Evolutionary conservation across 1,140 invertebrate species (phyloP).

Genomic region (Drosophila aff.): DNA sequence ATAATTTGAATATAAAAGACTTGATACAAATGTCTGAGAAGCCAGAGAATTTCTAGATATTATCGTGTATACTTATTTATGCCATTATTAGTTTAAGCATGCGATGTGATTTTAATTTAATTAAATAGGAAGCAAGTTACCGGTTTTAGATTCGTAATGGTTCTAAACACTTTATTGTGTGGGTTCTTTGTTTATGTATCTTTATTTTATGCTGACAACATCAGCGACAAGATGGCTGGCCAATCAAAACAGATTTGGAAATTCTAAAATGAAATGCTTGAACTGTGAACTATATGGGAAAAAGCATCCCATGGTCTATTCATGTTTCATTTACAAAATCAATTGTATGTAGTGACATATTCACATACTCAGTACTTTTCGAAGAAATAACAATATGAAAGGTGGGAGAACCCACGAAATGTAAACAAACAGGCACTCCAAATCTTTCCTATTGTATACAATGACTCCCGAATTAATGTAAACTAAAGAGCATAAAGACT

Average conservation of each 20-base stretch:
- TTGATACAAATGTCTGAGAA: slow-evolving; percentile 59
- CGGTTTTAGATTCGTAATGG: slow-evolving; percentile 9
- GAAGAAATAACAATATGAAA: too few species aligned
- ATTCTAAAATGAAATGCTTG: neutral
- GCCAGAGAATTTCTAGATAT: slow-evolving; percentile 62
- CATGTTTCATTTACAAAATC: neutral
- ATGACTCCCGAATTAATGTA: too few species aligned
- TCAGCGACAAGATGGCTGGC: neutral
- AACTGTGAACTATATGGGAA: neutral
- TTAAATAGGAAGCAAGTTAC: slow-evolving; percentile 5
- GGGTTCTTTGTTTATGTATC: neutral
- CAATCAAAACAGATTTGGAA: neutral
- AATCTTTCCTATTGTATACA: too few species aligned
- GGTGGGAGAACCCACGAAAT: too few species aligned
- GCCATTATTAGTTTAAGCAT: slow-evolving; percentile 11
- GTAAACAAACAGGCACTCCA: too few species aligned
- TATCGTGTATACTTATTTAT: slow-evolving; percentile 5
- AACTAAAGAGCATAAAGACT: too few species aligned
- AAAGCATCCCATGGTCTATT: neutral
- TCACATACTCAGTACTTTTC: too few species aligned
- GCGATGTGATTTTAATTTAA: slow-evolving; percentile 26
- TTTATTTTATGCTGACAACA: too few species aligned
- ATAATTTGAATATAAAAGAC: slow-evolving; percentile 50
- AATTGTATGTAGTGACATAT: too few species aligned
- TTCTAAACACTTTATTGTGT: neutral